Percentiles rank a stretch among this genome's conserved stretches.
Conservation (phyloP, 1,140 invertebrate genomes). For the Hycleus phaleratus region DNA sequence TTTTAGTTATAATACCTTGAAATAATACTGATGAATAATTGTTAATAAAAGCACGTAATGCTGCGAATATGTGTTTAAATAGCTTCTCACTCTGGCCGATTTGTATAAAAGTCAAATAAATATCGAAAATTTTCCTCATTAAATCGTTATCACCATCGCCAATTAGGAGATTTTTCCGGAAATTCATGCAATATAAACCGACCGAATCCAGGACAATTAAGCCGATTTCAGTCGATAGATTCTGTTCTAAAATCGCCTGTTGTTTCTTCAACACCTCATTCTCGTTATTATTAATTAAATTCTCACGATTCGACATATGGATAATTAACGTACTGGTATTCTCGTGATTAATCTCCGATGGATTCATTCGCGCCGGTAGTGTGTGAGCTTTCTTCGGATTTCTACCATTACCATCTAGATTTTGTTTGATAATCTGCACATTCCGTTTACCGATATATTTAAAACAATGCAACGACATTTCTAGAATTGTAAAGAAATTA, state of each 20-base stretch:
- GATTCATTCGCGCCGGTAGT: constrained; percentile 69
- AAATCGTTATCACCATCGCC: constrained; percentile 65
- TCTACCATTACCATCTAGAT: constrained; percentile 42
- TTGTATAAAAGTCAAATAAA: constrained; percentile 81
- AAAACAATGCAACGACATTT: constrained; percentile 80
- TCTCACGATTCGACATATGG: constrained; percentile 47
- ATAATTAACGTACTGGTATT: constrained; percentile 48
- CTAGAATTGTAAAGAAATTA: constrained; percentile 71
- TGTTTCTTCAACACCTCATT: constrained; percentile 53
- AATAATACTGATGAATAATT: constrained; percentile 78
- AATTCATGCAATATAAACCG: constrained; percentile 75
- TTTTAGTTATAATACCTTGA: constrained; percentile 49
- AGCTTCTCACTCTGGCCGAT: constrained; percentile 84
- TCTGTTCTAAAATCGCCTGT: constrained; percentile 70
- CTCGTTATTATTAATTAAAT: constrained; percentile 45
- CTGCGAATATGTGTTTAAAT: constrained; percentile 85
- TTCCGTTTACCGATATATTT: constrained; percentile 78
- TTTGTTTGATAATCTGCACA: constrained; percentile 37
- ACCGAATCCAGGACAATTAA: constrained; percentile 78
- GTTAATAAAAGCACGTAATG: constrained; percentile 82
- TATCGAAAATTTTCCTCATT: constrained; percentile 69
- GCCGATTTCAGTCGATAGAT: constrained; percentile 84
- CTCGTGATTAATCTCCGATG: constrained; percentile 52
- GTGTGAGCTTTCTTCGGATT: constrained; percentile 61
- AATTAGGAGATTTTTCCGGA: constrained; percentile 57